Conservation (phyloP, 92 coral and sea anemone species). For the Diadumene lineata region DNA sequence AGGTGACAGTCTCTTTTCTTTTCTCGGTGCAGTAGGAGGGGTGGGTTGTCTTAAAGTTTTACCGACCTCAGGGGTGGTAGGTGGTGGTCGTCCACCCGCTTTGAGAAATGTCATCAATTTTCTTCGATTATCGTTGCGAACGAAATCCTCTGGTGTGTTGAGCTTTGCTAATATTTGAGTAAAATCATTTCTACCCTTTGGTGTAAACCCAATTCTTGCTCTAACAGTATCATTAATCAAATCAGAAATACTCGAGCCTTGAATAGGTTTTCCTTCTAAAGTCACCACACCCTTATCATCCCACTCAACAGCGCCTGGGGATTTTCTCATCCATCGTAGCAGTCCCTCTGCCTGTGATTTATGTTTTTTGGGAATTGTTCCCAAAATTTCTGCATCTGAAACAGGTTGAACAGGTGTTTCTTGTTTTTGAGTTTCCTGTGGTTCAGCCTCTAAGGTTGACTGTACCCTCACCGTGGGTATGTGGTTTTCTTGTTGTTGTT, state of each 20-base stretch:
- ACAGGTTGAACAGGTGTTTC: background rate
- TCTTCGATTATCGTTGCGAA: background rate
- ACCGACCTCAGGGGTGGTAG: background rate
- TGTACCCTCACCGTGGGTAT: constrained; percentile 6
- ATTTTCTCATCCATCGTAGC: constrained; percentile 7
- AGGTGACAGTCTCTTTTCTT: background rate
- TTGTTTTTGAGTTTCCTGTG: constrained; percentile 14
- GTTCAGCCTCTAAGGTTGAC: no score
- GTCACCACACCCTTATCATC: constrained; percentile 6
- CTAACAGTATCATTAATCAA: constrained; percentile 9
- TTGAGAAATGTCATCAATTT: background rate
- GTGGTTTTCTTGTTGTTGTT: background rate
- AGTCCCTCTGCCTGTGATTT: background rate
- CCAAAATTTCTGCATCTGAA: background rate
- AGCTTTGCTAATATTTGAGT: background rate
- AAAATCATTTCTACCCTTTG: no score
- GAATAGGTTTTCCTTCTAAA: background rate
- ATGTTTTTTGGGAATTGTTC: background rate
- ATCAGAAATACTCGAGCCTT: constrained; percentile 5
- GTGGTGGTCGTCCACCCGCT: background rate
- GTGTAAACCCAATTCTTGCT: constrained; percentile 5
- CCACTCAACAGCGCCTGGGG: constrained; percentile 11
- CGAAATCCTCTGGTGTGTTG: no score
- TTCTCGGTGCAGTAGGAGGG: no score
- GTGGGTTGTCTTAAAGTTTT: background rate